Evolutionary conservation across 2,888 invertebrate species (phyloP).

Genomic region (Pammene aurita): DNA sequence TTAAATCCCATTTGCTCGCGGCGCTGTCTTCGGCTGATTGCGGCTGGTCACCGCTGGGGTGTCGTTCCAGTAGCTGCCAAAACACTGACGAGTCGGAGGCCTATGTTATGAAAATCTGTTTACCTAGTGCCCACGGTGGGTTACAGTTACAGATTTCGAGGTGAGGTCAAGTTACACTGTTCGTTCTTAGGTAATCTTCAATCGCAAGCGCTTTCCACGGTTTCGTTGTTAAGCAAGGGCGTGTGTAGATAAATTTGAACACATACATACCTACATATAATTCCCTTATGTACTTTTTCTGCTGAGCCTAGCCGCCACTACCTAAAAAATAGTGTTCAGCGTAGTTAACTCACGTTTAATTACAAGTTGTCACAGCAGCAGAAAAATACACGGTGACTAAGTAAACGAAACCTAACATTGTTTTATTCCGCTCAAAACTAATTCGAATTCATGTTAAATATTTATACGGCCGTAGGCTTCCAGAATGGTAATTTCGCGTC

Average conservation of each 20-base stretch:
- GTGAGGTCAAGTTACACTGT: too few relatives aligned
- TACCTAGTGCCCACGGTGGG: too few relatives aligned
- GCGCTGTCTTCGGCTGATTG: conserved; percentile 70
- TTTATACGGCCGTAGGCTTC: conserved; percentile 73
- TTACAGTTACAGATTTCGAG: too few relatives aligned
- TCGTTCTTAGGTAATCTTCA: too few relatives aligned
- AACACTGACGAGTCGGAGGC: background rate
- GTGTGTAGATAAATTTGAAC: background rate
- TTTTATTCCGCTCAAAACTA: conserved; percentile 39
- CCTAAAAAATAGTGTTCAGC: conserved; percentile 12
- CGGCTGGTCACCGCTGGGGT: conserved; percentile 49
- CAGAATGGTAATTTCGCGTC: conserved; percentile 77
- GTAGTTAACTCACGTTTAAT: conserved; percentile 26
- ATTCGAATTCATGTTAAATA: conserved; percentile 67
- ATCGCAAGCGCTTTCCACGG: too few relatives aligned
- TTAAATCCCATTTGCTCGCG: conserved; percentile 76
- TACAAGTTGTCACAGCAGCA: conserved; percentile 22
- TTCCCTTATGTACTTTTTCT: background rate
- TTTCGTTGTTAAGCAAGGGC: background rate
- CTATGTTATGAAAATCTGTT: too few relatives aligned
- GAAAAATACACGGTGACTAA: conserved; percentile 23
- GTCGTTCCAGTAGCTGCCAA: background rate
- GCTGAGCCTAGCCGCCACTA: background rate
- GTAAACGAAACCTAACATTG: conserved; percentile 29
- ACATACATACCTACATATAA: background rate